Evolutionary conservation across 1,140 invertebrate species (phyloP), one percentile per base, ranked within the genome.

Genomic region (Trichogramma pretiosum): DNA sequence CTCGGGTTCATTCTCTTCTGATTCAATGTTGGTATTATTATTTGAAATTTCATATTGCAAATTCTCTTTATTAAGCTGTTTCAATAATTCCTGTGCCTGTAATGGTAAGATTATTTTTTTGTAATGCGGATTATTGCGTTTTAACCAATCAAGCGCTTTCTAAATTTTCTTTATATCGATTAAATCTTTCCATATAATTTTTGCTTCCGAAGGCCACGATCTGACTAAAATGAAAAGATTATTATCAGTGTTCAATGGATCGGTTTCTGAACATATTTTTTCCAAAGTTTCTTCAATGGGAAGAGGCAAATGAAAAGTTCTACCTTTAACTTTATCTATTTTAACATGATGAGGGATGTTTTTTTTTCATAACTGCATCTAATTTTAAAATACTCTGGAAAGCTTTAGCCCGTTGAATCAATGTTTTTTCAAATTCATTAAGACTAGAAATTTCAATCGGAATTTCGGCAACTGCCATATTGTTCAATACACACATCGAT

Each of bases 231-330:
- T n/a, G n/a, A n/a, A n/a, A n/a, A n/a, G 28, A 61, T 28, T 24
- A 64, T 57, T 34, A 52, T 54, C 18, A 10, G 23, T 5, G 56
- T 58, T 55, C 10, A 64, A 48, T 8, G 56, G 46, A 35, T 43
- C 53, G 1, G 23, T 49, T 13, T 48, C 13, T 18, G 51, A 32
- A 50, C 53, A 57, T 36, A 55, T 53, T 47, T 59, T 64, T 52
- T 56, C 55, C 21, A 54, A 48, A 11, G 58, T 64, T 50, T 60
- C 46, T 53, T 61, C 54, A 14, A 61, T 41, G 5, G 59, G 56
- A 41, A 65, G 56, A 7, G 60, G 61, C n/a, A 64, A 54, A 59
- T 65, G 59, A 54, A 64, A 65, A 7, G 57, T 60, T 52, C 54
- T 54, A 3, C 62, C 62, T 40, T 55, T 52, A 16, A 62, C 49